phyloP scores from a whole-genome alignment of 2,888 invertebrate species.

The Coronaproctus castanopsis region DNA sequence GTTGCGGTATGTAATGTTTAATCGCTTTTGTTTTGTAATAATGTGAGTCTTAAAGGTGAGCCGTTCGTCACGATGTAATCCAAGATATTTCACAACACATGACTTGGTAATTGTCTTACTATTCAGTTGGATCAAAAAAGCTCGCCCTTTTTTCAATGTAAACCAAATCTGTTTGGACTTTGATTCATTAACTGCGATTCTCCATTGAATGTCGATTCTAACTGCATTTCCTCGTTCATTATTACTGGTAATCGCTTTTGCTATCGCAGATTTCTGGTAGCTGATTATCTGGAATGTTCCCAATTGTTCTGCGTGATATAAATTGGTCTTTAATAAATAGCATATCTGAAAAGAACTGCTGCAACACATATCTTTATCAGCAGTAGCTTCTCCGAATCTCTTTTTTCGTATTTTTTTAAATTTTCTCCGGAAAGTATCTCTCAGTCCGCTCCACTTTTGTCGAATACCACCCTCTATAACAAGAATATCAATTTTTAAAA shows the following conservation, averaged over 20 bases:
- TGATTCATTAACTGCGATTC: too few relatives aligned
- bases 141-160: too few relatives aligned
- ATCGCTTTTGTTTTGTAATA: too few relatives aligned
- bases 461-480: neutral
- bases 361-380: neutral
- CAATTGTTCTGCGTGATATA: neutral
- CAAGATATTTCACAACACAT: too few relatives aligned
- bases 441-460: neutral
- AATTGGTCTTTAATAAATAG: neutral
- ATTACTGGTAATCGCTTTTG: neutral
- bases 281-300: neutral
- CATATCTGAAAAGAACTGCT: neutral
- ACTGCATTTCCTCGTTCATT: neutral
- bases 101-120: too few relatives aligned
- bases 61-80: too few relatives aligned
- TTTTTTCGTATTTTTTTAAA: neutral
- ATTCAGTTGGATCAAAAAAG: too few relatives aligned
- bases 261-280: neutral
- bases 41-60: too few relatives aligned
- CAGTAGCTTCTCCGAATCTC: neutral
- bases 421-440: neutral
- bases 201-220: constrained; percentile 17
- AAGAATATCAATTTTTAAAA: neutral
- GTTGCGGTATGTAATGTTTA: too few relatives aligned
- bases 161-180: too few relatives aligned